These are phyloP conservation scores for Vanacampus margaritifer DNA, from an alignment of 2,113 vertebrate species.

Conservation along the genomic window DNA sequence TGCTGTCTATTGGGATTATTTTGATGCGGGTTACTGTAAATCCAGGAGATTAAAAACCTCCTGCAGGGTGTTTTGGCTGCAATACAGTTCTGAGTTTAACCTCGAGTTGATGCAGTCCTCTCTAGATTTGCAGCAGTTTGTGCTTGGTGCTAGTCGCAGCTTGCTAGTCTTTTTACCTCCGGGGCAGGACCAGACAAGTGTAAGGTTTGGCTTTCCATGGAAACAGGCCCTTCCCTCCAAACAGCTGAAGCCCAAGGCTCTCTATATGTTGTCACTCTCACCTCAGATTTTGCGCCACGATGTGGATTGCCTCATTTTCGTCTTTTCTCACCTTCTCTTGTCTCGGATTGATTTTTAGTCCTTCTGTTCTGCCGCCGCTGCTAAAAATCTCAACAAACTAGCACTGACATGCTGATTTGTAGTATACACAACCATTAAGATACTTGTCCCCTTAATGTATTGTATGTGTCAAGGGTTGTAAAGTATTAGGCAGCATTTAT, in stretches of 20 bases:
- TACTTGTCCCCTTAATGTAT: constrained; percentile 13
- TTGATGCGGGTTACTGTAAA: constrained; percentile 7
- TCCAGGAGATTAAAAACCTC: constrained; percentile 20
- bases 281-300: neutral
- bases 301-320: constrained; percentile 16
- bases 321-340: neutral
- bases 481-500: neutral
- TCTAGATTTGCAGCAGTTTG: constrained; percentile 19
- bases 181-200: constrained; percentile 58
- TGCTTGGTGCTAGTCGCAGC: constrained; percentile 54
- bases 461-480: neutral
- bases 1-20: neutral
- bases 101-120: constrained; percentile 1
- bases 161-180: constrained; percentile 32
- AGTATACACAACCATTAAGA: constrained; percentile 21
- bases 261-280: neutral
- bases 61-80: constrained; percentile 10
- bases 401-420: constrained; percentile 21
- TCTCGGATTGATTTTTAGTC: neutral
- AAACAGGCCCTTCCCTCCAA: constrained; percentile 51
- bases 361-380: constrained; percentile 12
- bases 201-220: constrained; percentile 59
- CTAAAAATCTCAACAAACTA: constrained; percentile 17
- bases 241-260: constrained; percentile 43
- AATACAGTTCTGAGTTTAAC: neutral